Base-by-base conservation (phyloP, 2,113 vertebrate species). In the Aegotheles bennettii region DNA sequence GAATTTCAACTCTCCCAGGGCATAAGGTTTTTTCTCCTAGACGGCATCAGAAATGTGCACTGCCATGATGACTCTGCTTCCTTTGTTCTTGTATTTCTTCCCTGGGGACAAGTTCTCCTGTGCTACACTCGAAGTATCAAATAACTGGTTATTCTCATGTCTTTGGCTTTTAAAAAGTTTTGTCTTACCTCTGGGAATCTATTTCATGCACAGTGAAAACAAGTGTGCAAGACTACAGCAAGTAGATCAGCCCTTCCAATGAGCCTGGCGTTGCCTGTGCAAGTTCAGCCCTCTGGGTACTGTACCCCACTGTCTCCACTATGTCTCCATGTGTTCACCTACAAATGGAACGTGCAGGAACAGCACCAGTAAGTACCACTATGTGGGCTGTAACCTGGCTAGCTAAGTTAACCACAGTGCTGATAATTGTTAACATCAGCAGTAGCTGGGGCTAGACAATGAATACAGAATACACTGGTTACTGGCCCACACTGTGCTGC, bases 131-230 rank as follows among this genome's bases (percentile, higher is more conserved):
- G 33, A 84, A 48, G 31, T 33, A 63, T 13, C 6, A 13, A 64
- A 59, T 45, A 84, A 54, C 29, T 45, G 40, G 13, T 65, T 87
- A 67, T 79, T 91, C 33, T 57, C 16, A 12, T 0, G 0, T 42
- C 40, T 75, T 84, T 54, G 31, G 31, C 42, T 90, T 93, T 85
- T 59, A 75, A 87, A 89, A 74, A 47, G 54, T n/a, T 60, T 95
- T 51, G n/a, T 73, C 73, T 89, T 89, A 80, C 53, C 59, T 75
- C 69, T 74, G 65, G 82, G 51, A 86, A 83, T 38, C 47, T 91
- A 50, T 77, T 92, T 74, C 42, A 67, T 0, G 0, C 28, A 78
- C 28, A 36, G 16, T 61, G 65, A 78, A 92, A 90, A 71, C 61
- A 68, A 65, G 47, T 10, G 38, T 71, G 45, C 79, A 90, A 87